Base-by-base conservation (phyloP, 1,140 invertebrate genomes). In the Drosophila lini region DNA sequence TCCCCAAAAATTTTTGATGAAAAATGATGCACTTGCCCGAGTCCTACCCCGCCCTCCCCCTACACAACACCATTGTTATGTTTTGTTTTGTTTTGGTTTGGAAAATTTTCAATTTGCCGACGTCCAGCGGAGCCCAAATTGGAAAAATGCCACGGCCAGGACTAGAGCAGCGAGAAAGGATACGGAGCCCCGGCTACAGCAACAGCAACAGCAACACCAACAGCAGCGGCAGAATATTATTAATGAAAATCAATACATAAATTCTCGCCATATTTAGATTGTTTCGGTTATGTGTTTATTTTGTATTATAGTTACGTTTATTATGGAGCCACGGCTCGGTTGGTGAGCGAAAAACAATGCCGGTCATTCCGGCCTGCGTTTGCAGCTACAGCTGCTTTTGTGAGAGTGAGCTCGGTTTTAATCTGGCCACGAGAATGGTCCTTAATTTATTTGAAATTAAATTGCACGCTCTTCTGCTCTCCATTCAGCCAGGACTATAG, bases 171-270 rank as follows among this genome's bases (percentile, higher is more conserved):
- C 53, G 31, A 38, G 4, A 52, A 36, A 50, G 32, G 38, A 48
- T 40, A 16, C 38, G n/a, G 67, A 36, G 44, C 10, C 45, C 38
- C 13, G 15, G 19, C 47, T 53, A 34, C 16, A 31, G n/a, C 47
- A 22, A 13, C 42, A 58, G 31, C 45, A 40, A 22, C 19, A 19
- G 19, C 19, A 19, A 19, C 19, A 19, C 0, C 19, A 19, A n/a
- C 22, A 60, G 42, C 67, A 60, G 38, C 48, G 48, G 22, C 75
- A 45, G 71, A 75, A 88, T 82, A 81, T 84, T 89, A 75, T 89
- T 84, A 78, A 89, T 89, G 74, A 81, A 89, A 89, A 89, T 84
- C 84, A 89, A 89, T 89, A 89, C 80, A 89, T 89, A 90, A 89
- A 89, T 89, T 88, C 63, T 89, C 74, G 74, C 69, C 80, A 89